Evolutionary conservation across 1,140 invertebrate genomes (phyloP), one percentile per base, ranked within the genome.

Genomic region (Venustaconcha ellipsiformis): DNA sequence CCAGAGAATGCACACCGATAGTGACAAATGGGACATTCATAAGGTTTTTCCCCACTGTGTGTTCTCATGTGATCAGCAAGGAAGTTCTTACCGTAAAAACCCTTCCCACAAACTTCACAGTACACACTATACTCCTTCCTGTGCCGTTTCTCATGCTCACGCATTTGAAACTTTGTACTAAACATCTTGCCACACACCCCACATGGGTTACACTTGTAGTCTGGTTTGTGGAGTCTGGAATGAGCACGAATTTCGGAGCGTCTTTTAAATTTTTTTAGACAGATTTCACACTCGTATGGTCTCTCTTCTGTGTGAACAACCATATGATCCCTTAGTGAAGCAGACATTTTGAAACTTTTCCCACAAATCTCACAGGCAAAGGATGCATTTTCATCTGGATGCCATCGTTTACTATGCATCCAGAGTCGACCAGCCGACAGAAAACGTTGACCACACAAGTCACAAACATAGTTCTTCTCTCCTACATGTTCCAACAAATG

Each of bases 381-480:
- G 37, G 37, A 48, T 48, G 37, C 11, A 48, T 48, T 48, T 48
- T 48, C 37, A 48, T 48, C 37, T 48, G 37, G 37, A 48, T 48
- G 37, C 37, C 37, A 48, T 48, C 37, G 6, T 48, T 48, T 48
- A 48, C 37, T 48, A 48, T 48, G 37, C 37, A 48, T 48, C 37
- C 37, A 48, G 0, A 48, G 37, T 48, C 37, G 37, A 48, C 37
- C 37, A 48, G 37, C 37, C 11, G 37, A 48, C 37, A 48, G 37
- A 48, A 48, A 48, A 48, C 37, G 37, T 48, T 48, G 37, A 48
- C 67, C 92, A 86, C 96, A 98, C 20, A 95, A 92, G 11, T 90
- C 85, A 85, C 96, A 98, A 1, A 92, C 94, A 89, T 97, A 97
- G 87, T 96, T 96, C 90, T 97, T 97, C 87, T 97, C 96, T 11